Percentiles rank a stretch among this genome's conserved stretches.
phyloP scores from a whole-genome alignment of 2,113 vertebrate species.

The Lagopus muta region DNA sequence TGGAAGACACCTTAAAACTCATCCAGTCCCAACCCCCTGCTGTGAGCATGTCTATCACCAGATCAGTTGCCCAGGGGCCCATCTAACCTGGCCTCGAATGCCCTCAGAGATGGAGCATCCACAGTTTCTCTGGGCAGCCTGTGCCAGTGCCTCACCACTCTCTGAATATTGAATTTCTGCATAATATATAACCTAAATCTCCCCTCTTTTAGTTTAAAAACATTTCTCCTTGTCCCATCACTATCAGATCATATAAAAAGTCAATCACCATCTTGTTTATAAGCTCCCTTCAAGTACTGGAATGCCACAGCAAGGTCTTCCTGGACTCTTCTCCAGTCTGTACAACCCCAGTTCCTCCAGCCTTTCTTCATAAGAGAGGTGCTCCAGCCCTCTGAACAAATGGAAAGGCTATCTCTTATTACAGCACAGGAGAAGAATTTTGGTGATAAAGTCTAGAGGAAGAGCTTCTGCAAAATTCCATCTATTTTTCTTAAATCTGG shows the following conservation, averaged over 20 bases:
- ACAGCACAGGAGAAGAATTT: too few species aligned
- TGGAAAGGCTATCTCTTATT: not conserved
- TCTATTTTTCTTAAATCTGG: not conserved
- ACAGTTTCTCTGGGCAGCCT: not conserved
- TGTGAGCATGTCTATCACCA: not conserved
- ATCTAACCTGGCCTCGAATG: not conserved
- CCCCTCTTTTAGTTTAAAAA: not conserved
- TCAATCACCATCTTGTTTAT: not conserved
- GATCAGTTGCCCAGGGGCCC: not conserved
- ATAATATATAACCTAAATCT: not conserved
- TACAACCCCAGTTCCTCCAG: not conserved
- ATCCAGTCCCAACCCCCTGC: not conserved
- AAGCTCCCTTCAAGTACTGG: not conserved
- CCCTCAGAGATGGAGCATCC: not conserved
- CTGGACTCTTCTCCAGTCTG: not conserved
- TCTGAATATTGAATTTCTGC: not conserved
- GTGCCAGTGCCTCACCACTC: not conserved
- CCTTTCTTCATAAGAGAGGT: not conserved
- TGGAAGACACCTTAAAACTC: not conserved
- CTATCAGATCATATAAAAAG: not conserved
- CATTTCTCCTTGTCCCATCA: not conserved
- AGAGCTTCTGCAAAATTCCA: not conserved
- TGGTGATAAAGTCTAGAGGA: not conserved
- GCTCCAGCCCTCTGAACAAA: not conserved
- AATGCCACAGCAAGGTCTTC: not conserved